Conservation (phyloP, 2,113 vertebrate species). For the Callospermophilus lateralis region DNA sequence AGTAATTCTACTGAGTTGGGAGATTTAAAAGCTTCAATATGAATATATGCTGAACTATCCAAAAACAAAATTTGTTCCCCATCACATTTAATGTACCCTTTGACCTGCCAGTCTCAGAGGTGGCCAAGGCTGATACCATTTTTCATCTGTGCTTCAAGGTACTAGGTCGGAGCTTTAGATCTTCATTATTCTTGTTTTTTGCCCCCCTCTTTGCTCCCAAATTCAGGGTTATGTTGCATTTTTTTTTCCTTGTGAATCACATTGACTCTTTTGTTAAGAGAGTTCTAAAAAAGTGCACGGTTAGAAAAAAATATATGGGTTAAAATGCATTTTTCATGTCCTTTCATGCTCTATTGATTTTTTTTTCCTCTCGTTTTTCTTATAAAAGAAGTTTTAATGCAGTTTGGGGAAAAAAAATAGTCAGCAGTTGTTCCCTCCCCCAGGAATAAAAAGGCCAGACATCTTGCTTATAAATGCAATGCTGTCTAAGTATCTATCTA, state of each 20-base stretch:
- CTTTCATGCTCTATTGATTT: slow-evolving; percentile 89
- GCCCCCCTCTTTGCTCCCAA: slow-evolving; percentile 57
- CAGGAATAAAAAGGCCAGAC: slow-evolving; percentile 77
- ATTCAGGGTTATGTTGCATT: slow-evolving; percentile 66
- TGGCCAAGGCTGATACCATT: not conserved
- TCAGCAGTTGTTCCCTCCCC: slow-evolving; percentile 82
- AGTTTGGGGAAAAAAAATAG: slow-evolving; percentile 75
- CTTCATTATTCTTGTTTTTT: slow-evolving; percentile 70
- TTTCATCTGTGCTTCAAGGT: slow-evolving; percentile 28
- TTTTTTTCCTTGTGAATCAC: slow-evolving; percentile 82
- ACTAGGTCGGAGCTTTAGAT: slow-evolving; percentile 68
- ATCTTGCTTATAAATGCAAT: slow-evolving; percentile 78
- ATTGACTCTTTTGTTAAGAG: slow-evolving; percentile 80
- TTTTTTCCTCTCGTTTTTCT: slow-evolving; percentile 85
- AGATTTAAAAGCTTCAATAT: not conserved
- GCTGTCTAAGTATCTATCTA: not conserved
- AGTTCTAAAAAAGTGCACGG: slow-evolving; percentile 83
- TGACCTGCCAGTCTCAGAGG: slow-evolving; percentile 28
- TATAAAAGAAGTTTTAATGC: slow-evolving; percentile 86
- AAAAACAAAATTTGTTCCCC: slow-evolving; percentile 33
- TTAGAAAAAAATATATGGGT: slow-evolving; percentile 76
- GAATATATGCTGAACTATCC: slow-evolving; percentile 17
- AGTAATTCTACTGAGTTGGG: slow-evolving; percentile 8
- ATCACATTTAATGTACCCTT: not conserved
- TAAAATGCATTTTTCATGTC: slow-evolving; percentile 89